These are phyloP conservation scores for Apomyelois bistriatella DNA, from an alignment of 2,888 invertebrate genomes.

Conservation along the genomic window DNA sequence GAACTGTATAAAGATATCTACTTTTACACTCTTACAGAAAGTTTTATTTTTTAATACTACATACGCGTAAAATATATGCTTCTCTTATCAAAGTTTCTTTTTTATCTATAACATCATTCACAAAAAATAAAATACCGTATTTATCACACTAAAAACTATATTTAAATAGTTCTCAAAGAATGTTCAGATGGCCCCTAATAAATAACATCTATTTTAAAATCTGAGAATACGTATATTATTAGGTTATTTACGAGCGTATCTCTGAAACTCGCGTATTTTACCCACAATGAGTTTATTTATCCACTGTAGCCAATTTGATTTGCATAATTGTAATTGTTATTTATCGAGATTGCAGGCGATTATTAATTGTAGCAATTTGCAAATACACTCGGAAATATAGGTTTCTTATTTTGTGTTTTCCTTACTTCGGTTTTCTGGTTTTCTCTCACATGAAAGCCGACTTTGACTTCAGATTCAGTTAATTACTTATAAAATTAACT, in stretches of 20 bases:
- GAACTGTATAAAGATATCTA: too few relatives aligned
- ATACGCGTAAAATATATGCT: too few relatives aligned
- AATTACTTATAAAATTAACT: too few relatives aligned
- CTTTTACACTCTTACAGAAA: too few relatives aligned
- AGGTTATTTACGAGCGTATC: slow-evolving; percentile 21
- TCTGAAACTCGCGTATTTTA: slow-evolving; percentile 23
- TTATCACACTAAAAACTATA: neutral
- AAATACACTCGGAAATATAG: neutral
- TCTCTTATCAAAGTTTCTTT: too few relatives aligned
- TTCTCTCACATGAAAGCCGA: too few relatives aligned
- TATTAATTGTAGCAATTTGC: slow-evolving; percentile 16
- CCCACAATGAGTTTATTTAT: slow-evolving; percentile 24
- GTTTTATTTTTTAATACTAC: too few relatives aligned
- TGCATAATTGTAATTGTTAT: slow-evolving; percentile 28
- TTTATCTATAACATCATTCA: neutral
- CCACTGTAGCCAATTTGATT: slow-evolving; percentile 19
- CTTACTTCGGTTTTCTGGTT: too few relatives aligned
- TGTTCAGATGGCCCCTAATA: neutral
- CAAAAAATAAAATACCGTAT: neutral
- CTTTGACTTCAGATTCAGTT: too few relatives aligned
- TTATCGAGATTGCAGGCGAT: slow-evolving; percentile 20
- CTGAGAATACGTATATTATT: neutral
- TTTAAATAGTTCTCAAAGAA: neutral
- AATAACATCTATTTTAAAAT: slow-evolving; percentile 7
- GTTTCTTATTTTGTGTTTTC: neutral